Percentiles rank a stretch among this genome's conserved stretches.
phyloP scores from a whole-genome alignment of 2,888 invertebrate genomes.

The Leucozona laternaria region DNA sequence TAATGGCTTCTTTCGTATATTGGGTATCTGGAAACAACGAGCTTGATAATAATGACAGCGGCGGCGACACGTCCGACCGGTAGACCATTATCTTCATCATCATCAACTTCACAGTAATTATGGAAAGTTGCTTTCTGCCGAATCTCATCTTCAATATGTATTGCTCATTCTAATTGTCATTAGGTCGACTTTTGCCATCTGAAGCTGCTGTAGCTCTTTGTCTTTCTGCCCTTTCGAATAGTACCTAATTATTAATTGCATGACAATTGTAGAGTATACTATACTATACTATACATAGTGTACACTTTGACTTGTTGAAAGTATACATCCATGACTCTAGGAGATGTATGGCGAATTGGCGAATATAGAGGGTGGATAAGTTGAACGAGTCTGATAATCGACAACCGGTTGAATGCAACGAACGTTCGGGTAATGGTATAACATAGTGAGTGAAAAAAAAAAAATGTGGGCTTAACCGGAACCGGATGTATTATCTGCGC shows the following conservation, averaged over 20 bases:
- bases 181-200: constrained; percentile 63
- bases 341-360: constrained; percentile 53
- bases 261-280: constrained; percentile 56
- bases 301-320: constrained; percentile 60
- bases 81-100: constrained; percentile 70
- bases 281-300: neutral
- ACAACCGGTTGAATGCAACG: constrained; percentile 75
- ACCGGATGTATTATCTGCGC: constrained; percentile 84
- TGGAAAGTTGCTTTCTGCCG: constrained; percentile 62
- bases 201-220: constrained; percentile 47
- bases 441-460: constrained; percentile 81
- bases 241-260: constrained; percentile 67
- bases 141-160: constrained; percentile 50
- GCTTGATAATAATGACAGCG: constrained; percentile 60
- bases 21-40: constrained; percentile 64
- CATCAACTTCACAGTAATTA: constrained; percentile 71
- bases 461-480: constrained; percentile 84
- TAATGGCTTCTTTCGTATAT: constrained; percentile 61
- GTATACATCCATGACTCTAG: constrained; percentile 30
- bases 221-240: constrained; percentile 58
- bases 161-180: constrained; percentile 60
- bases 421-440: constrained; percentile 67
- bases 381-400: constrained; percentile 64
- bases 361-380: constrained; percentile 58
- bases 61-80: constrained; percentile 72